phyloP scores from a whole-genome alignment of 2,113 vertebrate genomes.

The Varanus komodoensis region DNA sequence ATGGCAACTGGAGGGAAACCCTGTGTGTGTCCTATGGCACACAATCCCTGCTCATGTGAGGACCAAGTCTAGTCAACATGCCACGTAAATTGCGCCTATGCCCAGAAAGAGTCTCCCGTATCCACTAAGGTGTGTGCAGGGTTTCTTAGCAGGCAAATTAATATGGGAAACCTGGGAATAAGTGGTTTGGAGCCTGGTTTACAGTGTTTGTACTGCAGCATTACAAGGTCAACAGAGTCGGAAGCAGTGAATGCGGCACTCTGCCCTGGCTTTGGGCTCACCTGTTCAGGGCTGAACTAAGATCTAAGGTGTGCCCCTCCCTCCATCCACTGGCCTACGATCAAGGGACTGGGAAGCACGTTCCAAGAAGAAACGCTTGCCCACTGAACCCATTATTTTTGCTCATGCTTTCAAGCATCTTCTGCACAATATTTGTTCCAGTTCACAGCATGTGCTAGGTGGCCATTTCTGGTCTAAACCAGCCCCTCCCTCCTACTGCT shows the following conservation, averaged over 20 bases:
- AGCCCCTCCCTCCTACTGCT: neutral
- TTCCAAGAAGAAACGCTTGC: neutral
- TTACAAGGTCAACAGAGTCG: neutral
- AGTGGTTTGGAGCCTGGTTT: neutral
- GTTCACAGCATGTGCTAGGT: neutral
- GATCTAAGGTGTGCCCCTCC: neutral
- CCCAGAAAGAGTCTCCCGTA: neutral
- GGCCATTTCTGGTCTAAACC: neutral
- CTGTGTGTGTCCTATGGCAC: too few species aligned
- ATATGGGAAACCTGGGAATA: neutral
- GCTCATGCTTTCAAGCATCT: neutral
- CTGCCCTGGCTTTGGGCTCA: neutral
- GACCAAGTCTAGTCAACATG: neutral
- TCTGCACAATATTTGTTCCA: neutral
- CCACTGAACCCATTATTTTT: neutral
- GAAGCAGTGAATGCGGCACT: too few species aligned
- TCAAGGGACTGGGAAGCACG: neutral
- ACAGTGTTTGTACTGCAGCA: neutral
- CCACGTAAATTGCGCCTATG: neutral
- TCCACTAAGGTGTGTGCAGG: neutral
- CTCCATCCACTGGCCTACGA: neutral
- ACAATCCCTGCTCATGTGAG: neutral
- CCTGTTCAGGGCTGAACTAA: neutral
- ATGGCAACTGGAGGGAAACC: neutral
- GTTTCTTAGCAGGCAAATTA: neutral